Evolutionary conservation across 2,113 vertebrate genomes (phyloP), one percentile per base, ranked within the genome.

Genomic region (Rafetus swinhoei): DNA sequence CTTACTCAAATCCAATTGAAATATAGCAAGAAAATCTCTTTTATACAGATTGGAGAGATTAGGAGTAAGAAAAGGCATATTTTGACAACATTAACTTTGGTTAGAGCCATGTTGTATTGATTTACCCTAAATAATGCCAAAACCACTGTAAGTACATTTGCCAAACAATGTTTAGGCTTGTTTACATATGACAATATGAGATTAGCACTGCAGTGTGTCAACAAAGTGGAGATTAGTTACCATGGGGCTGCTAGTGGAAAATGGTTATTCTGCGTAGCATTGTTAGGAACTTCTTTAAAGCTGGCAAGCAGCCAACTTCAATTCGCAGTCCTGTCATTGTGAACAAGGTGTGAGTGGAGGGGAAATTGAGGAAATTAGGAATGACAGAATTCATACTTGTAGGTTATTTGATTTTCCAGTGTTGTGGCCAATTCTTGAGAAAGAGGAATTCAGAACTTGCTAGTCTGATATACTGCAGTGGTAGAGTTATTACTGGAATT

Each of bases 401-500:
- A 11, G 21, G 9, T 24, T 24, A 45, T 45, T 10, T 60, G 14
- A 50, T 25, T 60, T 82, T 82, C 65, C 65, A 72, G n/a, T 60
- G 16, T 25, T 59, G 35, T 8, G 15, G 24, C 25, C 12, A 39
- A 18, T 82, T 60, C 9, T 13, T 82, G 39, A 82, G 56, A 45
- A 4, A 45, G 81, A 35, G 13, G 22, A 81, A 19, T 0, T 0
- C 52, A 50, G 21, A 52, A 5, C 54, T 39, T 45, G 6, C 29
- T 57, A 16, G 5, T 56, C 54, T 0, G 0, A 59, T 6, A 3
- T 45, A 53, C 76, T 83, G 53, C 39, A 35, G 1, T 11, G 16
- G 53, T 45, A 84, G 79, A 86, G 50, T 12, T 91, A 77, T n/a
- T 53, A 2, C 0, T 24, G 5, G 55, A 93, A 3, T 21, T 2